Base-by-base conservation (phyloP, 2,888 invertebrate species). In the Eretmocerus hayati region DNA sequence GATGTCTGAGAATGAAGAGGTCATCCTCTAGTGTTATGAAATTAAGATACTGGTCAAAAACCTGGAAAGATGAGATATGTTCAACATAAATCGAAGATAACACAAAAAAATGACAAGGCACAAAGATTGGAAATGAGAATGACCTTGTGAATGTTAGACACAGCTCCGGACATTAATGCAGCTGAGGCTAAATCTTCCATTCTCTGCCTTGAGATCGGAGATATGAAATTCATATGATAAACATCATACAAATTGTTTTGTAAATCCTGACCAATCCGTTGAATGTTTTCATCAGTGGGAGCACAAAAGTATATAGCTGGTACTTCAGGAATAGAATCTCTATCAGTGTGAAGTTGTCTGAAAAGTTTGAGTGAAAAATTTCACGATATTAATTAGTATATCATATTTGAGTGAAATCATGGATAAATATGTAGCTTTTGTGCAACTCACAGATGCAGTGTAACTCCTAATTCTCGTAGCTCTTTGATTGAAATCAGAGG, bases 1-100 rank as follows among this genome's bases (percentile, higher is more conserved):
- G 92, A 72, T 96, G 92, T 65, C 90, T 85, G 63, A 96, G 76
- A 46, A 91, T 83, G 73, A 97, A 99, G 71, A 99, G 81, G 69
- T 99, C 96, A 73, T 99, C 95, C 76, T 99, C 99, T 56, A 99
- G 75, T 39, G 92, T 89, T 60, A 99, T 95, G 64, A 99, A 99
- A 75, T 97, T 97, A 46, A 97, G 79, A 77, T 97, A 99, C 73
- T 99, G 99, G 72, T 99, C 99, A 74, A 85, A 96, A 13, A 99
- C 81, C 83, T 83, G 59, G 19, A 74, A 61, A 36, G 46, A 41
- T 31, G 19, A 41, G 22, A 48, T 41, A 16, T 32, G 13, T 20
- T 33, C 33, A 33, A 33, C n/a, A 4, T 22, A 23, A 16, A n/a
- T 11, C 3, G 20, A 11, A 16, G 6, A 18, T 36, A 36, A 36